These are phyloP conservation scores for Troides aeacus DNA, from an alignment of 2,888 invertebrate species.

Conservation along the genomic window DNA sequence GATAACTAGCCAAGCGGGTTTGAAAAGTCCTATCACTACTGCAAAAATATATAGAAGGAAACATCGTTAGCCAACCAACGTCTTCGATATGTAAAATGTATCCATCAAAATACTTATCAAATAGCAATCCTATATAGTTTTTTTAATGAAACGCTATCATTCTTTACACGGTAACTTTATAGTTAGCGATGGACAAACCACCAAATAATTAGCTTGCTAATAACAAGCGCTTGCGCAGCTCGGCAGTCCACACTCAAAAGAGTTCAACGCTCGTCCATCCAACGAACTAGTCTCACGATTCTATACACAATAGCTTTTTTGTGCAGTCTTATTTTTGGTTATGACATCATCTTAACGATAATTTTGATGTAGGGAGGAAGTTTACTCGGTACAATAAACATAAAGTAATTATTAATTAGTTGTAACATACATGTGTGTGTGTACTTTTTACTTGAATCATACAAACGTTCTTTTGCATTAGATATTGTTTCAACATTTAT, in stretches of 20 bases:
- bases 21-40: too few species aligned
- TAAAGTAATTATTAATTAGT: not conserved
- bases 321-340: conserved; percentile 70
- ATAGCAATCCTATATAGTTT: not conserved
- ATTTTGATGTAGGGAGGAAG: conserved; percentile 1
- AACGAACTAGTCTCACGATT: conserved; percentile 71
- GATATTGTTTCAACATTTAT: not conserved
- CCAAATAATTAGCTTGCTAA: conserved; percentile 53
- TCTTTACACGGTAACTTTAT: not conserved
- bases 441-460: not conserved
- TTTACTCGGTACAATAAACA: not conserved
- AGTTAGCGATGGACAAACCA: not conserved
- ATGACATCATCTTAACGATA: conserved; percentile 66
- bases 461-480: not conserved
- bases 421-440: not conserved
- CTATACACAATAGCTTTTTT: conserved; percentile 76
- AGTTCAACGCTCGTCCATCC: conserved; percentile 74
- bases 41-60: too few species aligned
- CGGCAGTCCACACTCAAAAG: conserved; percentile 64
- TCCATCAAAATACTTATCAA: too few species aligned
- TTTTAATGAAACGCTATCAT: too few species aligned
- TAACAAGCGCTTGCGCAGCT: conserved; percentile 53
- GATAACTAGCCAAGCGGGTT: too few species aligned
- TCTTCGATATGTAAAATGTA: too few species aligned
- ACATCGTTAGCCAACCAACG: too few species aligned